A percentile compares a stretch with the other conserved stretches of the same genome.
Evolutionary conservation across 37 sponge, comb jelly and placozoan genomes (phyloP).

Genomic region (Beroe forskalii): DNA sequence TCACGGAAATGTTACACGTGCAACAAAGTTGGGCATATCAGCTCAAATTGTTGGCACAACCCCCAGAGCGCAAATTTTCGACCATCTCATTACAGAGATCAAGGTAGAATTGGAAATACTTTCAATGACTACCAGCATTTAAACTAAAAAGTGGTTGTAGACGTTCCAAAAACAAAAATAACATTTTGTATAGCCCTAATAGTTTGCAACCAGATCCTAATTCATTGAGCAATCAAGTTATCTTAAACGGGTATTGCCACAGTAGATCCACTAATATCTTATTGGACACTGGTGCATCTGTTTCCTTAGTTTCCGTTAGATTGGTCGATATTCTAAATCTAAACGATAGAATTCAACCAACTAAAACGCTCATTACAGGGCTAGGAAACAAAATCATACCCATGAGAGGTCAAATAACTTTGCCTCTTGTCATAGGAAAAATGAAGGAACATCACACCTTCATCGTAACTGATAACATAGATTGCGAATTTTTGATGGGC

Average conservation of each 20-base stretch:
- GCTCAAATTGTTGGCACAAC: no score
- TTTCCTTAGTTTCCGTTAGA: background rate
- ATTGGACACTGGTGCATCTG: slow-evolving; percentile 12
- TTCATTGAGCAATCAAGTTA: background rate
- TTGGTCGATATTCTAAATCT: background rate
- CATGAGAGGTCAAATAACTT: background rate
- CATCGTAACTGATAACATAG: no score
- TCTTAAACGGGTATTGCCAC: background rate
- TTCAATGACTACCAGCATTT: background rate
- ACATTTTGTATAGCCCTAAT: background rate
- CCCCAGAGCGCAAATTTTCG: no score
- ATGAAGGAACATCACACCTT: background rate
- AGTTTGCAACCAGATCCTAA: background rate
- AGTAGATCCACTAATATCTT: background rate
- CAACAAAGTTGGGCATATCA: no score
- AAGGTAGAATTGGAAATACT: no score
- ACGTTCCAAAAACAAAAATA: background rate
- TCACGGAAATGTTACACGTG: no score
- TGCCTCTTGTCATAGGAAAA: background rate
- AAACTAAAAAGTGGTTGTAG: slow-evolving; percentile 33
- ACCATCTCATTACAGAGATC: no score
- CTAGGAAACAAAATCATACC: background rate
- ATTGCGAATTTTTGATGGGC: no score
- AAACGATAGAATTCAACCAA: background rate
- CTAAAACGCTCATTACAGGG: background rate